phyloP scores from a whole-genome alignment of 2,797 vertebrate genomes.

The Apodemus agrarius region DNA sequence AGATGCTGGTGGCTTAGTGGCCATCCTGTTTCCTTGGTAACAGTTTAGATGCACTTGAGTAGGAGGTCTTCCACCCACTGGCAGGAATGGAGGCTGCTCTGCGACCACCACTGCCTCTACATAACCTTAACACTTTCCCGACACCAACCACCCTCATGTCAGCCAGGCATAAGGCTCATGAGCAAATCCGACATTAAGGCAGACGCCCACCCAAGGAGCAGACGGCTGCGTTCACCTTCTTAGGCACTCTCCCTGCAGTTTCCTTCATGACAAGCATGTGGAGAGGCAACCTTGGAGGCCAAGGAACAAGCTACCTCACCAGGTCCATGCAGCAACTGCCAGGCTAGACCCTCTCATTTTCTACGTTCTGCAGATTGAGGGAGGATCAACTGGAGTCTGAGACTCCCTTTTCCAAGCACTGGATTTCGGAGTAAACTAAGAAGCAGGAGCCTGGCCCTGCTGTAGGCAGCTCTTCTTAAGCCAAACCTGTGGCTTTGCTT shows the following conservation, averaged over 20 bases:
- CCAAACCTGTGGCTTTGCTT: conserved; percentile 29
- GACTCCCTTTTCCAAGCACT: not conserved
- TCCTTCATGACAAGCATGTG: not conserved
- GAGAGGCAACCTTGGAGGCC: not conserved
- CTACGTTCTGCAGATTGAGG: not conserved
- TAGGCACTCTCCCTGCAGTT: not conserved
- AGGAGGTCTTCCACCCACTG: not conserved
- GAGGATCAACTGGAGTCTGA: not conserved
- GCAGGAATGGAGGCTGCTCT: not conserved
- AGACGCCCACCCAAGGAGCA: not conserved
- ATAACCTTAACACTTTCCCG: not conserved
- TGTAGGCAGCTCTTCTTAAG: not conserved
- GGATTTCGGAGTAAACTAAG: not conserved
- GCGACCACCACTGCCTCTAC: not conserved
- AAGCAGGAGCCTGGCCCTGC: not conserved
- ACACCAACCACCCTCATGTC: not conserved
- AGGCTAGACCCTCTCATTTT: not conserved
- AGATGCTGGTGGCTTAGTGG: not conserved
- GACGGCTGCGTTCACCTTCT: not conserved
- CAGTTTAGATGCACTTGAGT: not conserved
- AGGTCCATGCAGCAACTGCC: not conserved
- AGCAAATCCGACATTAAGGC: not conserved
- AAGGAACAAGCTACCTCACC: not conserved
- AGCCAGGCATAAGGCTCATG: not conserved
- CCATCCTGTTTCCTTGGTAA: not conserved